A percentile compares a stretch with the other conserved stretches of the same genome.
Conservation (phyloP, 2,888 invertebrate species). For the Masnerella sp. region DNA sequence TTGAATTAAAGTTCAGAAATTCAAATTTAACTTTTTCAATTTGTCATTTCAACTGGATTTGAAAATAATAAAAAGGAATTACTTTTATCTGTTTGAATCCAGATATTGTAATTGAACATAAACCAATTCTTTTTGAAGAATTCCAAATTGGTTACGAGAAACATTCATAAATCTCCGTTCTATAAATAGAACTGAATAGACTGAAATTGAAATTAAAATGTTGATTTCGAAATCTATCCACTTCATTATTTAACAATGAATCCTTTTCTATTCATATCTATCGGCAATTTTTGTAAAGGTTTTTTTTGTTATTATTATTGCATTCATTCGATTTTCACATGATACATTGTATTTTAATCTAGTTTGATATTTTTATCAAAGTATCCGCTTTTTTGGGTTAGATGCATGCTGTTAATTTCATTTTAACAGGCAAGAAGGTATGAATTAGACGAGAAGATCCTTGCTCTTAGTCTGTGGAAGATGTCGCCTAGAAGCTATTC, state of each 20-base stretch:
- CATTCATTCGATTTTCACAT: background rate
- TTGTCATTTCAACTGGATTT: background rate
- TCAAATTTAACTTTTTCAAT: background rate
- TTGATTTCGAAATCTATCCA: background rate
- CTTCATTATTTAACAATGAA: background rate
- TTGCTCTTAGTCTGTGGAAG: constrained; percentile 16
- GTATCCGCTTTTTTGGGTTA: background rate
- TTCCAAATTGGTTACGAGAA: background rate
- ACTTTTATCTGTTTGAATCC: background rate
- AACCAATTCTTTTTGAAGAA: background rate
- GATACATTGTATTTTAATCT: background rate
- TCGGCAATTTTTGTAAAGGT: background rate
- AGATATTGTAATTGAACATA: background rate
- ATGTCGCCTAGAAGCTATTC: constrained; percentile 5
- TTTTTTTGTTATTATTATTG: background rate
- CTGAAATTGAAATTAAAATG: background rate
- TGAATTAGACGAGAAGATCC: constrained; percentile 18
- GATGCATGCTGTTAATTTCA: background rate
- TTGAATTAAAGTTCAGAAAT: background rate
- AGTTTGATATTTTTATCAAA: background rate
- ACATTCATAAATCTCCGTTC: background rate
- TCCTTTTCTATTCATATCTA: background rate
- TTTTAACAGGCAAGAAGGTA: constrained; percentile 23
- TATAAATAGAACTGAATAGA: background rate
- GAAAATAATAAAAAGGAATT: background rate